These are phyloP conservation scores for Malurus melanocephalus DNA, from an alignment of 2,113 vertebrate genomes.

Conservation along the genomic window DNA sequence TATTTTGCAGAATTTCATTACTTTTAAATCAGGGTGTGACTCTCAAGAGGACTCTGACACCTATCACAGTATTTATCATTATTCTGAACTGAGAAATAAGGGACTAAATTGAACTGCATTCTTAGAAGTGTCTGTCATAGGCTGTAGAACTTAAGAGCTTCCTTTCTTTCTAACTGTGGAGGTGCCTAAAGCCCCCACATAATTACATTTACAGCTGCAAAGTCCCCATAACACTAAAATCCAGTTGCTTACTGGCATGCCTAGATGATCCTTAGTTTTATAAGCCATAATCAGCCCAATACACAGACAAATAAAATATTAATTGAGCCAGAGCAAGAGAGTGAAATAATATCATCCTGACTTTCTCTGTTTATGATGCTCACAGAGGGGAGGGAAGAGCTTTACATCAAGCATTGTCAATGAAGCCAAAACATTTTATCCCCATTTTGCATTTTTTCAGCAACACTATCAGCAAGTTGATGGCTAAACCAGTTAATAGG, in stretches of 20 bases:
- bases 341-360: not conserved
- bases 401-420: not conserved
- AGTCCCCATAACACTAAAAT: not conserved
- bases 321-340: not conserved
- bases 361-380: not conserved
- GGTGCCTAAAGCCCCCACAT: not conserved
- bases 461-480: not conserved
- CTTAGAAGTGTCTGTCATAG: not conserved
- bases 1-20: not conserved
- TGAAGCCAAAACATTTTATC: not conserved
- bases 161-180: not conserved
- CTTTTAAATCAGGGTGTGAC: not conserved
- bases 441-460: not conserved
- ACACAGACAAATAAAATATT: not conserved
- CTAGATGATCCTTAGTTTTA: not conserved
- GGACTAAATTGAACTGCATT: not conserved
- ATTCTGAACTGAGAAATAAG: not conserved
- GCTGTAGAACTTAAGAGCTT: not conserved
- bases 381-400: not conserved
- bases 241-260: not conserved
- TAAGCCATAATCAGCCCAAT: not conserved
- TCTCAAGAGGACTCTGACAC: not conserved
- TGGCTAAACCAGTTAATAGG: not conserved
- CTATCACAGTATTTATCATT: not conserved
- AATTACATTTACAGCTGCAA: not conserved